Conservation (phyloP, 2,888 invertebrate species). For the Aphodius granarius region DNA sequence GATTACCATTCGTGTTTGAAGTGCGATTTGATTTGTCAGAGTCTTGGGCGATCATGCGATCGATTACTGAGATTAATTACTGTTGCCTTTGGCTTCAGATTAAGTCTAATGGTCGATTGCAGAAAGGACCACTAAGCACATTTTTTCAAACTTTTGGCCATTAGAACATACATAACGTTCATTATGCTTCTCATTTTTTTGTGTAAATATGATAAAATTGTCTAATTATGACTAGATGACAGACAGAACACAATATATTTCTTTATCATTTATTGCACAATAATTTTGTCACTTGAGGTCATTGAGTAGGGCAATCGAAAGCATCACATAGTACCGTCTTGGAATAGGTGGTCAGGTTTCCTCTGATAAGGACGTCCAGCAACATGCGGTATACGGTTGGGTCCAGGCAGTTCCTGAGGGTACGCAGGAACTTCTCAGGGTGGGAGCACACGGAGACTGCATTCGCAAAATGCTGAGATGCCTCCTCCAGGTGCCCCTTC, state of each 20-base stretch:
- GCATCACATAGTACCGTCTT: conserved; percentile 16
- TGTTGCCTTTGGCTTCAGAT: too few species aligned
- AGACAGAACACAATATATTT: background rate
- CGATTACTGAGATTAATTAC: too few species aligned
- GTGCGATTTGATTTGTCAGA: background rate
- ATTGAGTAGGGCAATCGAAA: background rate
- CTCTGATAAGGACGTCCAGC: conserved; percentile 30
- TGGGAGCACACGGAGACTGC: conserved; percentile 38
- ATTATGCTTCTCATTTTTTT: too few species aligned
- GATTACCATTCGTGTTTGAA: background rate
- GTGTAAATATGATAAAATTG: too few species aligned
- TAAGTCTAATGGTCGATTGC: too few species aligned
- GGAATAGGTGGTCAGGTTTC: conserved; percentile 22
- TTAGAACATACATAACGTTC: too few species aligned
- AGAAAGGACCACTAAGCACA: too few species aligned
- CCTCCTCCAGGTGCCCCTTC: conserved; percentile 33
- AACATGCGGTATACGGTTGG: conserved; percentile 33
- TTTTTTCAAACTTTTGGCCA: too few species aligned
- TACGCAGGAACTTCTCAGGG: conserved; percentile 35
- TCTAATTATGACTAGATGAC: background rate
- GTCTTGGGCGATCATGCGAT: too few species aligned
- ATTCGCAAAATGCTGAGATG: conserved; percentile 38
- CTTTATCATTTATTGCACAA: background rate
- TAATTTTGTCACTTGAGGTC: background rate
- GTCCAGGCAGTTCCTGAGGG: conserved; percentile 34